Evolutionary conservation across 2,888 invertebrate genomes (phyloP), one percentile per base, ranked within the genome.

Genomic region (Cheilosia grossa): DNA sequence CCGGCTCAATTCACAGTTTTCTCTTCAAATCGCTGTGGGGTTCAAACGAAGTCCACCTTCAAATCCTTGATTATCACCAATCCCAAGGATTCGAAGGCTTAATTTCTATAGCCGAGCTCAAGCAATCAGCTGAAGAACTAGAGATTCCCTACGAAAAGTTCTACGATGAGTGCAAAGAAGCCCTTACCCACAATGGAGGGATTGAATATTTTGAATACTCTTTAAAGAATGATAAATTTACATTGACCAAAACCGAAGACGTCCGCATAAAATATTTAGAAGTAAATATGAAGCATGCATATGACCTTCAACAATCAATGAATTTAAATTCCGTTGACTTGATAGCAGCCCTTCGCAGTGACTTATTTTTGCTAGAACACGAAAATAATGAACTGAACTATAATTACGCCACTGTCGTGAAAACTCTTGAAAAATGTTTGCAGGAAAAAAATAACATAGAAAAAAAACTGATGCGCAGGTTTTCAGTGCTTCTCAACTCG

Each of bases 181-280:
- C 90, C 0, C 54, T 91, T 1, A 88, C 88, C 6, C 88, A 87
- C 0, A 86, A 89, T 40, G 88, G 88, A 61, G 90, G 89, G 0
- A 5, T 87, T 1, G 49, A 72, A 0, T 82, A 87, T 4, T 91
- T 89, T 10, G 88, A 89, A 51, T 91, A 91, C 58, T 85, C 87
- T 2, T 24, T 91, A 0, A 75, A 88, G 7, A 53, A 86, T 10
- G 21, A 59, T 0, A 75, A 73, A 15, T 90, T 91, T 19, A 88
- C 75, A 15, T 77, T 90, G 27, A 72, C 79, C 24, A 90, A 89
- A 70, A 88, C 88, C n/a, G 74, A 87, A 2, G 88, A 88, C 42
- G 90, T 88, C 58, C 88, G 88, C 40, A 89, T 89, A 0, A 54
- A 88, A 1, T 90, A 90, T 21, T 47, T 90, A 13, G 88, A 90